Conservation (phyloP, 2,113 vertebrate species). For the Cynocephalus volans region DNA sequence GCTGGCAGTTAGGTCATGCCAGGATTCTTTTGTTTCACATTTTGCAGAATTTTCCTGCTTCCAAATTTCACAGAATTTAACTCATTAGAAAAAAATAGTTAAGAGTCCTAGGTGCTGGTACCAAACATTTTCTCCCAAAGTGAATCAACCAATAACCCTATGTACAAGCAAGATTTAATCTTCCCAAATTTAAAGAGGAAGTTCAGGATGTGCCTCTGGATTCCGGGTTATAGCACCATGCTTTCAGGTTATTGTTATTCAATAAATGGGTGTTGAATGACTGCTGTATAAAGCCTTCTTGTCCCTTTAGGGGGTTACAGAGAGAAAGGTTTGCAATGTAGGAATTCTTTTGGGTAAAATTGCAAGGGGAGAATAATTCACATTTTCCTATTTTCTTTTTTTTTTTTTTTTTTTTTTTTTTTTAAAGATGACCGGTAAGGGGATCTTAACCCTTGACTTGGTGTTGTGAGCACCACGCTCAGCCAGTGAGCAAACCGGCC, state of each 20-base stretch:
- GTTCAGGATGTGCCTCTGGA: neutral
- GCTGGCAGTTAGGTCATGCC: neutral
- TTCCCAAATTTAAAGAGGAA: neutral
- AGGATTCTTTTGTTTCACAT: conserved; percentile 39
- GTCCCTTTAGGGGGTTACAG: neutral
- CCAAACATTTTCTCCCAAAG: neutral
- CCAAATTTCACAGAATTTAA: neutral
- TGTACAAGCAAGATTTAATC: neutral
- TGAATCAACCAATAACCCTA: neutral
- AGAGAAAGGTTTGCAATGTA: neutral
- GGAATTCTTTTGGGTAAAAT: neutral
- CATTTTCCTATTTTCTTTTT: conserved; percentile 11
- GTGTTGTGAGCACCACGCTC: no score
- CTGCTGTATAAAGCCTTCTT: neutral
- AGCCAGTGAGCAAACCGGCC: no score
- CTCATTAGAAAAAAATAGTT: conserved; percentile 37
- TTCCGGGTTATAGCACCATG: neutral
- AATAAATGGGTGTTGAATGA: neutral
- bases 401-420: no score
- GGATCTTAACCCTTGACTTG: no score
- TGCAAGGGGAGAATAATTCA: neutral
- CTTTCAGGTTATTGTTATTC: neutral
- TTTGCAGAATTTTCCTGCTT: conserved; percentile 41
- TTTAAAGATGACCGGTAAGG: no score
- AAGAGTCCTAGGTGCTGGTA: neutral